Evolutionary conservation across 2,113 vertebrate genomes (phyloP).

Genomic region (Actenoides lindsayi): DNA sequence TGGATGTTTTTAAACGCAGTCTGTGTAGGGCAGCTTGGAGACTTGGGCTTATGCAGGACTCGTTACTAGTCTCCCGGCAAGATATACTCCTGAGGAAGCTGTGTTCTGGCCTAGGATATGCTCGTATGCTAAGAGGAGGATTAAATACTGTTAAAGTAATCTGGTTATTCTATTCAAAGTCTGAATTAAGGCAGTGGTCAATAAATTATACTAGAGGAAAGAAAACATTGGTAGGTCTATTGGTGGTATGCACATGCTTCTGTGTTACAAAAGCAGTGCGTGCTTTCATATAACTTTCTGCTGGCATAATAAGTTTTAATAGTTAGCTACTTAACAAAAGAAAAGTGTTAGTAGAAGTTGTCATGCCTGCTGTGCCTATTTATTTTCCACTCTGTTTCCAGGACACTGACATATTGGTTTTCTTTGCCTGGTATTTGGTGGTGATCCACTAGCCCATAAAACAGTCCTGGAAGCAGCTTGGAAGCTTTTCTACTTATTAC

Average conservation of each 20-base stretch:
- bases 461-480: slow-evolving; percentile 5
- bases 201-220: background rate
- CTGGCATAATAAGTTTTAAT: background rate
- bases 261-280: background rate
- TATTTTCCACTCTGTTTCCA: background rate
- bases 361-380: background rate
- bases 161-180: slow-evolving; percentile 36
- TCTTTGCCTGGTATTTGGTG: background rate
- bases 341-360: background rate
- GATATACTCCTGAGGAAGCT: background rate
- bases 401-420: accelerated
- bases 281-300: background rate
- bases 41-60: background rate
- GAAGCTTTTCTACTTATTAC: slow-evolving; percentile 28
- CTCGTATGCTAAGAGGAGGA: slow-evolving; percentile 24
- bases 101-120: background rate
- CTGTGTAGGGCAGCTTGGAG: background rate
- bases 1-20: slow-evolving; percentile 25
- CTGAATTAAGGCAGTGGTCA: slow-evolving; percentile 1
- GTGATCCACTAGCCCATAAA: background rate
- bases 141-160: slow-evolving; percentile 50
- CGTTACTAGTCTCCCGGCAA: slow-evolving; percentile 22
- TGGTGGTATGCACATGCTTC: background rate
- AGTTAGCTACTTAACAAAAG: background rate
- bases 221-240: background rate